A percentile compares a stretch with the other conserved stretches of the same genome.
phyloP scores from a whole-genome alignment of 2,113 vertebrate genomes.

The Propithecus coquereli region DNA sequence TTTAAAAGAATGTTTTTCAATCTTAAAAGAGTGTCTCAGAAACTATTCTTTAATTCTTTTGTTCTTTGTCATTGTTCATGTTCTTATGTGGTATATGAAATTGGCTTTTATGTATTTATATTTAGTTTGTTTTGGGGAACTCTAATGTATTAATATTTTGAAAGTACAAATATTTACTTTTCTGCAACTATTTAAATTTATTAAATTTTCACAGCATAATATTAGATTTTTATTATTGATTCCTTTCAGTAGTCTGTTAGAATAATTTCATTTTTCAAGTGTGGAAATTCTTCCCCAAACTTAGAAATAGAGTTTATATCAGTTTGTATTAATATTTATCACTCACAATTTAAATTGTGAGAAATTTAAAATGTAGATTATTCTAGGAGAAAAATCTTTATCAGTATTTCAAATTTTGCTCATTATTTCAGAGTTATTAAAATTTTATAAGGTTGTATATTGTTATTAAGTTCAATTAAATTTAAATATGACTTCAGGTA shows the following conservation, averaged over 20 bases:
- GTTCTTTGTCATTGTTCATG: conserved; percentile 4
- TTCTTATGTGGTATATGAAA: neutral
- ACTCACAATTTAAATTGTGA: conserved; percentile 28
- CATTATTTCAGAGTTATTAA: conserved; percentile 29
- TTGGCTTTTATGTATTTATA: neutral
- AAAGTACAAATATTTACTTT: conserved; percentile 23
- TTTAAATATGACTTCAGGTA: conserved; percentile 30
- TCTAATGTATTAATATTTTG: neutral
- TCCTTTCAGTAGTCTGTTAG: neutral
- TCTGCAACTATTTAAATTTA: neutral
- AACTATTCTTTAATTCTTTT: neutral
- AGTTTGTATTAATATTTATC: neutral
- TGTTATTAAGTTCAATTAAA: conserved; percentile 11
- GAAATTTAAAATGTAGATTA: neutral
- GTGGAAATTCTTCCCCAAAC: neutral
- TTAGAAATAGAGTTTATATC: conserved; percentile 8
- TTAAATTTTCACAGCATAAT: neutral
- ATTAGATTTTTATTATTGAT: neutral
- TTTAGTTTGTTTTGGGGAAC: neutral
- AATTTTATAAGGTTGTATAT: neutral
- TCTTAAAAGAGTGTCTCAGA: neutral
- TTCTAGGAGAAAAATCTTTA: neutral
- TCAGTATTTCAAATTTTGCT: conserved; percentile 19
- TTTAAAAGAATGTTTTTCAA: neutral
- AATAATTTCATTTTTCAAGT: conserved; percentile 23